Evolutionary conservation across 2,797 vertebrate genomes (phyloP), one percentile per base, ranked within the genome.

Genomic region (Dryobates pubescens): DNA sequence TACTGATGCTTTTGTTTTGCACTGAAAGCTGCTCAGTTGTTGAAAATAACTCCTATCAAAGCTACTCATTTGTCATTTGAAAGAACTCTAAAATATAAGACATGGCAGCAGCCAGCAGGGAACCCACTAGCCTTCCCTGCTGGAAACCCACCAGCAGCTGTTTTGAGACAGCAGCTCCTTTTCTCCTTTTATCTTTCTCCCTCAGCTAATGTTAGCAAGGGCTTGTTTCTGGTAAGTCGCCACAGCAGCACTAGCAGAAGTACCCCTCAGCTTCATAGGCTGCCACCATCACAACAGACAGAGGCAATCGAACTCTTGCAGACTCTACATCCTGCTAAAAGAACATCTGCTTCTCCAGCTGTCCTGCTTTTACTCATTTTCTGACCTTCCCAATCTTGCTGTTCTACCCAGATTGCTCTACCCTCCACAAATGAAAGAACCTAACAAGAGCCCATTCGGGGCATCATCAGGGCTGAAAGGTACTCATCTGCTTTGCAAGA

Each of bases 31-130:
- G 67, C 59, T 85, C 72, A 79, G 74, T 58, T 90, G 84, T 56
- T 51, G 22, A 92, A 90, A 95, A 57, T 70, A 88, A 82, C 84
- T 92, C 82, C 73, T 88, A 87, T 61, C 89, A 89, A 90, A 90
- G 83, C 77, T 51, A 61, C 38, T 93, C 54, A 41, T 41, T 86
- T 36, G 64, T 68, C 70, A 65, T 82, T 88, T 80, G 88, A 77
- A 86, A 86, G 61, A 87, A 89, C 61, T 70, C 53, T 56, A 62
- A 73, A 88, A 51, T 13, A 95, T 3, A 15, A 85, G 88, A 22
- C 23, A 12, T 64, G 95, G 92, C 95, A 94, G 88, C 72, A 90
- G 86, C 32, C 95, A 95, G 95, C 93, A 77, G 94, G 94, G 89
- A 92, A 81, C 30, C 73, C 0, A 3, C 17, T 65, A 81, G 88